A percentile compares a stretch with the other conserved stretches of the same genome.
Conservation (phyloP, 92 coral and sea anemone genomes). For the Epizoanthus illoricatus region DNA sequence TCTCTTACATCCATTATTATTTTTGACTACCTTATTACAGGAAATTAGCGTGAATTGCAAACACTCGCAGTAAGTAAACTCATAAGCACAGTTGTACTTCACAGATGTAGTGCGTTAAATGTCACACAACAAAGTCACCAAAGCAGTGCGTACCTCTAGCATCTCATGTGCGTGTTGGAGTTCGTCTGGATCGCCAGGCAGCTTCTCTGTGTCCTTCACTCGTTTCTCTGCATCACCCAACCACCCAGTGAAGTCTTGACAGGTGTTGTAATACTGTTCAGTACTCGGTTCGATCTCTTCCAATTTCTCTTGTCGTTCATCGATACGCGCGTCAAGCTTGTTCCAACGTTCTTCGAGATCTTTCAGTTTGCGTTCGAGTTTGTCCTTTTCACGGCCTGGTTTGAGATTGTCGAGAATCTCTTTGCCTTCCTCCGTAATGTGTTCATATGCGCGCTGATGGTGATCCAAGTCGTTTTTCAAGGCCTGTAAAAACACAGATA, state of each 20-base stretch:
- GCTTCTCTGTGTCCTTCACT: constrained; percentile 62
- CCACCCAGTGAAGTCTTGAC: constrained; percentile 81
- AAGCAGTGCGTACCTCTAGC: constrained; percentile 71
- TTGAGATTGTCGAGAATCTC: constrained; percentile 64
- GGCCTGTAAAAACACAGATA: constrained; percentile 46
- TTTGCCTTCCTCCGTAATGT: constrained; percentile 79
- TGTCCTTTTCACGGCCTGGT: constrained; percentile 80
- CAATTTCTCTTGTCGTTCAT: constrained; percentile 59
- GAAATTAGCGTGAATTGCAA: too few species aligned
- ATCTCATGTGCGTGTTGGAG: constrained; percentile 66
- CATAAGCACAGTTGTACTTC: not conserved
- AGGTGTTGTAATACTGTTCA: constrained; percentile 58
- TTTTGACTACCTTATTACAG: too few species aligned
- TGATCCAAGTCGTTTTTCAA: constrained; percentile 73
- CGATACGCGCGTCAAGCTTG: constrained; percentile 57
- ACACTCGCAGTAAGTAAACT: too few species aligned
- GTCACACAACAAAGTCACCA: not conserved
- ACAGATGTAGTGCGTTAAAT: not conserved
- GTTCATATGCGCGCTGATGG: constrained; percentile 73
- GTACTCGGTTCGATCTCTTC: constrained; percentile 81
- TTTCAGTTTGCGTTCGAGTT: constrained; percentile 65
- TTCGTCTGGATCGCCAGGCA: constrained; percentile 79
- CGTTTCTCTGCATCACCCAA: constrained; percentile 80
- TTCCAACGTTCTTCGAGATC: constrained; percentile 79
- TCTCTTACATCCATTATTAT: too few species aligned